Evolutionary conservation across 2,113 vertebrate genomes (phyloP), one percentile per base, ranked within the genome.

Genomic region (Octodon degus): DNA sequence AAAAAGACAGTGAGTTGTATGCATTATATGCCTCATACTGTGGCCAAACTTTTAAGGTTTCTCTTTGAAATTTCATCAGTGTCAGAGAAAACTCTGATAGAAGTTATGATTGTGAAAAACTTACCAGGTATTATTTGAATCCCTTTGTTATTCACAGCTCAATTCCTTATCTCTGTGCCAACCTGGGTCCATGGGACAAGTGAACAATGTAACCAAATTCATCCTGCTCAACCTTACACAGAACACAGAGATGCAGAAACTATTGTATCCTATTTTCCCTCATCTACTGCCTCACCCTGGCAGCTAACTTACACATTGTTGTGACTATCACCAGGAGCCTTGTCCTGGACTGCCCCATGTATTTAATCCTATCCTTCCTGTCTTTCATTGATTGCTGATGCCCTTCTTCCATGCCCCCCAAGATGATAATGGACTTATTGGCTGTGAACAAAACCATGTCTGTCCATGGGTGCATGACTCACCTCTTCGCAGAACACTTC

Each of bases 401-500:
- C 37, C 95, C 94, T 90, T 96, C 85, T 32, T 76, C 94, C 2
- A 88, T 92, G 37, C 58, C 58, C 20, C 94, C 92, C 34, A 90
- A 96, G 67, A 94, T 96, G 90, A 81, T 95, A 70, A 13, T 72
- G 60, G 96, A 92, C 90, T 76, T 90, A 30, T 30, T 96, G 19
- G 0, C 62, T 68, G 40, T 47, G 27, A 96, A 87, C 25, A 95
- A 91, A 95, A 91, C 92, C 0, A 95, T 95, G 11, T 95, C 92
- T 67, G 91, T 97, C 40, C 12, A 19, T 76, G 89, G 87, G 0
- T 97, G 63, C 76, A 67, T 97, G 95, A 96, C 87, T 67, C 95
- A 95, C 68, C 58, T 97, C 67, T 97, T 97, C 84, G 74, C 93
- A 60, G 90, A 84, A 63, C 95, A 97, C 55, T 96, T 97, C 63